Conservation (phyloP, 1,140 invertebrate species). For the honey bee (Apis mellifera) region DNA sequence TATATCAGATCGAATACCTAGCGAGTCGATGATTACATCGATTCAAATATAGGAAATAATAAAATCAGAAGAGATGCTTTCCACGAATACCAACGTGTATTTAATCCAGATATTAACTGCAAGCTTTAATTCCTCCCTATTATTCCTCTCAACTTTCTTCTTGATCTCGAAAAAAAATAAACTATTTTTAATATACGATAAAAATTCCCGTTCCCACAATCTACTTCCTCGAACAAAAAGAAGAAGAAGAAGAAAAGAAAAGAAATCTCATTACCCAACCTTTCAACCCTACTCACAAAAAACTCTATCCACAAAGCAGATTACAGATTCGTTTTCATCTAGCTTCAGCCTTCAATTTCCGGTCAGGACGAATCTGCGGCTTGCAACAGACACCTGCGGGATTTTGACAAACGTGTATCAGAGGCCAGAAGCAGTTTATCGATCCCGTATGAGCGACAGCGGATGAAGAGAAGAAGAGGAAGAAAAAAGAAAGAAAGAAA, state of each 20-base stretch:
- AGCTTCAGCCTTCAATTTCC: constrained; percentile 33
- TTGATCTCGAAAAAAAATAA: too few relatives aligned
- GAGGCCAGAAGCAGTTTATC: constrained; percentile 43
- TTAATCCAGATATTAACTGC: too few relatives aligned
- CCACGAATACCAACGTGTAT: too few relatives aligned
- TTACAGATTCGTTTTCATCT: not conserved
- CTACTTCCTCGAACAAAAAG: too few relatives aligned
- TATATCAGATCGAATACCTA: too few relatives aligned
- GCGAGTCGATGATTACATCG: not conserved
- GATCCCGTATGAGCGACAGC: constrained; percentile 4
- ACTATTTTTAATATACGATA: too few relatives aligned
- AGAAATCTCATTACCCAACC: not conserved
- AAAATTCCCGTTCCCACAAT: too few relatives aligned
- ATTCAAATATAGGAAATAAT: not conserved
- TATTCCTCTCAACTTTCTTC: too few relatives aligned
- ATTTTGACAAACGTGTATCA: constrained; percentile 52
- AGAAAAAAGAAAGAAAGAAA: not conserved
- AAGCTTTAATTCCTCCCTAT: too few relatives aligned
- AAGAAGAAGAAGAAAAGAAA: too few relatives aligned
- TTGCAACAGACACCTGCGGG: constrained; percentile 45
- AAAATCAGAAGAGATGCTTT: too few relatives aligned
- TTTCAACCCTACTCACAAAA: not conserved
- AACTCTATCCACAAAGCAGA: not conserved
- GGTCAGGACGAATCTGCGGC: constrained; percentile 31
- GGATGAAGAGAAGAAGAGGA: not conserved